Percentiles rank a stretch among this genome's conserved stretches.
Conservation (phyloP, 2,888 invertebrate genomes). For the Helicoverpa assulta region DNA sequence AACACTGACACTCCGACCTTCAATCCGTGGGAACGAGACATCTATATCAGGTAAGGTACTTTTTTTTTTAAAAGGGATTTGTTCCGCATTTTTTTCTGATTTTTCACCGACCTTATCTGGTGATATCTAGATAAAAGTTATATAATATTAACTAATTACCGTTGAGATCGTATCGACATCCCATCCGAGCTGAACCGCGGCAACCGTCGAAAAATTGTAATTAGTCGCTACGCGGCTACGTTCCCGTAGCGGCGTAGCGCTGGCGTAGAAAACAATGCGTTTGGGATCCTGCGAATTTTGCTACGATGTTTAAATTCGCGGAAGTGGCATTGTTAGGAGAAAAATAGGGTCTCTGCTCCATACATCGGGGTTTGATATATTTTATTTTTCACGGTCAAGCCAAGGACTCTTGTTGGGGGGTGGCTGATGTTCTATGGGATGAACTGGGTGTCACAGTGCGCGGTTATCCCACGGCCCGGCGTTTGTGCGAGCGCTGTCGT, state of each 20-base stretch:
- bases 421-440: conserved; percentile 51
- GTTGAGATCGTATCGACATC: conserved; percentile 48
- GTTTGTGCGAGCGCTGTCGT: conserved; percentile 67
- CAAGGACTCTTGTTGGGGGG: conserved; percentile 75
- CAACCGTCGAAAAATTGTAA: conserved; percentile 50
- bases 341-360: conserved; percentile 6
- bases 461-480: conserved; percentile 64
- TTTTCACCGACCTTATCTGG: conserved; percentile 11
- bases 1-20: conserved; percentile 85
- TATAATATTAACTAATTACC: conserved; percentile 61
- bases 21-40: conserved; percentile 87
- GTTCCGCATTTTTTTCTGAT: conserved; percentile 38
- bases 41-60: conserved; percentile 85
- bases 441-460: conserved; percentile 61
- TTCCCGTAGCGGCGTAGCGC: conserved; percentile 63
- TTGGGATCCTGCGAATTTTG: conserved; percentile 51
- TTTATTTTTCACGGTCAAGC: conserved; percentile 82
- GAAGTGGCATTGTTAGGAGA: conserved; percentile 46
- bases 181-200: conserved; percentile 45
- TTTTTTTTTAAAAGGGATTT: conserved; percentile 63
- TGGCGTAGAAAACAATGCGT: conserved; percentile 65
- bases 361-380: conserved; percentile 42
- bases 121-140: conserved; percentile 51
- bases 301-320: conserved; percentile 51
- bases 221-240: conserved; percentile 64